Evolutionary conservation across 2,113 vertebrate genomes (phyloP), one percentile per base, ranked within the genome.

Genomic region (Lepus europaeus): DNA sequence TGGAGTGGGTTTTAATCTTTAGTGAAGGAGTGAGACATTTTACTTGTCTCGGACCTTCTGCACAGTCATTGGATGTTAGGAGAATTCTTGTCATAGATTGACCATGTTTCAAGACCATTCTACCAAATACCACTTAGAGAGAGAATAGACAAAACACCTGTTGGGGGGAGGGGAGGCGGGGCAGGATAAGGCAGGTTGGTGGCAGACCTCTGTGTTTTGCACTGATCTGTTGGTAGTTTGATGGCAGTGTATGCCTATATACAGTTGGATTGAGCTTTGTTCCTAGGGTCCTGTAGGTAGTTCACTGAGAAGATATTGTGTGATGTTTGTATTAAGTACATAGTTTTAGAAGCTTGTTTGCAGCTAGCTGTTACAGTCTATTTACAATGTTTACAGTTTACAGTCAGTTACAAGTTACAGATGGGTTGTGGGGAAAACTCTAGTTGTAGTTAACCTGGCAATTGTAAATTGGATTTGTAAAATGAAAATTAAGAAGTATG

Each of bases 221-320:
- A 6, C 9, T 79, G 74, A 23, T 63, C 25, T 13, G 2, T 61
- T 95, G 79, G 69, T 89, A 64, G 61, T 93, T 92, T 93, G 80
- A 59, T 69, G 39, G 17, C 27, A 73, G 36, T 93, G 23, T 83
- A 12, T 86, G 29, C 56, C 25, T 87, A 45, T 91, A 95, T 77
- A 66, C 51, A 9, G 96, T 96, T 79, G 74, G 63, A 94, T 93
- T 95, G 59, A 78, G 87, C 51, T 96, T 91, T 96, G 77, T 95
- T 95, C 69, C 17, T 90, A 69, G 59, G 7, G 45, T 76, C 20
- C 16, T 14, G 79, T 59, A 81, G 39, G 59, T 91, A 91, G 77
- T 70, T 4, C n/a, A 23, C 8, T 70, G 66, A 89, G 64, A 61
- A 94, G 92, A 95, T 39, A 49, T 68, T 70, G 64, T 86, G 16